Evolutionary conservation across 2,113 vertebrate genomes (phyloP).

Genomic region (Neodon shergylaensis): DNA sequence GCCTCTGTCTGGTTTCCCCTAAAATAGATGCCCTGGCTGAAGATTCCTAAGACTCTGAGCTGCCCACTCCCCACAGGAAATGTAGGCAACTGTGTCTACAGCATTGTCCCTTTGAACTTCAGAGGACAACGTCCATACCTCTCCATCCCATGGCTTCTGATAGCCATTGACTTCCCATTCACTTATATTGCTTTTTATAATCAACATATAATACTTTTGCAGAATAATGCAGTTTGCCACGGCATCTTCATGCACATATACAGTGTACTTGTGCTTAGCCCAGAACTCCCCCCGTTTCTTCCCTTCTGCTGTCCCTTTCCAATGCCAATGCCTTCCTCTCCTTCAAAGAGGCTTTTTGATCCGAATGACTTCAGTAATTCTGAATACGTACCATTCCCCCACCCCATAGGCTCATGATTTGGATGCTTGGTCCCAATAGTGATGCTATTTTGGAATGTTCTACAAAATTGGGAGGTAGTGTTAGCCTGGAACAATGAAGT

Average conservation of each 20-base stretch:
- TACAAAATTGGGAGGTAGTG: not conserved
- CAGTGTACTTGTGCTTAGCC: not conserved
- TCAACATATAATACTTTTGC: not conserved
- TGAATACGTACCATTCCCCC: not conserved
- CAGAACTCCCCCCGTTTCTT: no score
- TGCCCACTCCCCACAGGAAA: not conserved
- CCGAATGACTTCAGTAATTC: not conserved
- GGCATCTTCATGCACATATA: not conserved
- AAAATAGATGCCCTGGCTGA: no score
- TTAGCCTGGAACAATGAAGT: not conserved
- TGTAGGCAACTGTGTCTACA: fast-evolving
- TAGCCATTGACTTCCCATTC: no score
- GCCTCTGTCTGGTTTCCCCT: not conserved
- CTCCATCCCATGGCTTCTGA: not conserved
- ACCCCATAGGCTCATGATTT: not conserved
- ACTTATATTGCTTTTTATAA: not conserved
- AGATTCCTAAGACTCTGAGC: not conserved
- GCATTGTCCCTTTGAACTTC: fast-evolving
- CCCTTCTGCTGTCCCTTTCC: not conserved
- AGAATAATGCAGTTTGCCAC: not conserved
- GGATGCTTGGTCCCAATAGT: not conserved
- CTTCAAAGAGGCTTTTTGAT: not conserved
- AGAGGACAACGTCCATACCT: not conserved
- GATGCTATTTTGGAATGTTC: not conserved
- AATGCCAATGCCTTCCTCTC: not conserved